Percentiles rank a stretch among this genome's conserved stretches.
These are phyloP conservation scores for Pecten maximus DNA, from an alignment of 2,888 invertebrate species.

Conservation along the genomic window DNA sequence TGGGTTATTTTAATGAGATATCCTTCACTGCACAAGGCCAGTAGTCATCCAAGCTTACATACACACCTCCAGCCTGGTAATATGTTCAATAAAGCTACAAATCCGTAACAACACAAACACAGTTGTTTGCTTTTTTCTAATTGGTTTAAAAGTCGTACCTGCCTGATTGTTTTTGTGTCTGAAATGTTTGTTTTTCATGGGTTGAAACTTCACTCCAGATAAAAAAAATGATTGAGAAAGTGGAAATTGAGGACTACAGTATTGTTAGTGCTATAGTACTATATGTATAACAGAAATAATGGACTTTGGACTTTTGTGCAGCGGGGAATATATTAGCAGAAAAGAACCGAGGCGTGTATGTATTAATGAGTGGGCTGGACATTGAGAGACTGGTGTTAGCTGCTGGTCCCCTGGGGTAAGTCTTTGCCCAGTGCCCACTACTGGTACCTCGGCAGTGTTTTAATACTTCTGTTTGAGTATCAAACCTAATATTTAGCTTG, in stretches of 20 bases:
- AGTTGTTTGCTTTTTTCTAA: background rate
- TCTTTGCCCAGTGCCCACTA: slow-evolving; percentile 37
- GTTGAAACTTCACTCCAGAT: background rate
- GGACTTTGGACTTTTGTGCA: slow-evolving; percentile 51
- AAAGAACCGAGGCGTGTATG: slow-evolving; percentile 93
- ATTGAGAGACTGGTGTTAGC: slow-evolving; percentile 94
- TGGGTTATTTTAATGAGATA: background rate
- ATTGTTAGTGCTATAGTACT: background rate
- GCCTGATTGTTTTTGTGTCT: background rate
- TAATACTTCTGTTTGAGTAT: no score
- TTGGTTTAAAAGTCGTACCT: background rate
- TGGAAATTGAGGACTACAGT: background rate
- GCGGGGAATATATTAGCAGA: slow-evolving; percentile 92
- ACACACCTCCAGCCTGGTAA: slow-evolving; percentile 24
- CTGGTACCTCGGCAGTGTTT: no score
- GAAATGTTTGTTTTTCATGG: background rate
- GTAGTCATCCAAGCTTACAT: background rate
- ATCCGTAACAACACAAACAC: background rate
- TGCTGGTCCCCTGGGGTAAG: slow-evolving; percentile 94
- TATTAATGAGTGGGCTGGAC: slow-evolving; percentile 98
- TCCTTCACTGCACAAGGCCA: background rate
- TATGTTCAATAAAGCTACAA: background rate
- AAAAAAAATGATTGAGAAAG: background rate
- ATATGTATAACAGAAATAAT: background rate
- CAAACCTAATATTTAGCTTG: no score